Evolutionary conservation across 1,140 invertebrate genomes (phyloP).

Genomic region (Neuroterus valhalla): DNA sequence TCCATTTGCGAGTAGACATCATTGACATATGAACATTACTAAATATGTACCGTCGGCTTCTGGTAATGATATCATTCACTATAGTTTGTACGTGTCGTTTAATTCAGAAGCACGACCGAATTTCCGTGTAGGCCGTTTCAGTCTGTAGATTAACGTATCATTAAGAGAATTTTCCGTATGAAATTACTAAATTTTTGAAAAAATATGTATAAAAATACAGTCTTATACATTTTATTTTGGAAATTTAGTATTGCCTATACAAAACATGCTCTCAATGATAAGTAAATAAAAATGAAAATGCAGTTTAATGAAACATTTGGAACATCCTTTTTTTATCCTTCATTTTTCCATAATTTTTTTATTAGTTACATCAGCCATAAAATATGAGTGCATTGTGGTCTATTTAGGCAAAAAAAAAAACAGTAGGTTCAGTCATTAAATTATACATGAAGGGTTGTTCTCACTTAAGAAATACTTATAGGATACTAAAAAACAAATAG

Average conservation of each 20-base stretch:
- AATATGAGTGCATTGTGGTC: constrained; percentile 4
- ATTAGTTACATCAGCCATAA: constrained; percentile 8
- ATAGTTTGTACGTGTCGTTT: background rate
- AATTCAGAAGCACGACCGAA: constrained; percentile 2
- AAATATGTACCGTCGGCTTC: background rate
- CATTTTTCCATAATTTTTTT: background rate
- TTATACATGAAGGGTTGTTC: background rate
- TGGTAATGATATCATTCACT: constrained; percentile 13
- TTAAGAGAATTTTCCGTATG: too few relatives aligned
- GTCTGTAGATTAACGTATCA: background rate
- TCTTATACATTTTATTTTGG: too few relatives aligned
- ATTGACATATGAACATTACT: constrained; percentile 10
- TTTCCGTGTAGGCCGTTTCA: background rate
- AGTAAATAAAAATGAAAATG: too few relatives aligned
- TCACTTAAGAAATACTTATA: background rate
- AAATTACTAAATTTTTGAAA: too few relatives aligned
- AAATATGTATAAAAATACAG: too few relatives aligned
- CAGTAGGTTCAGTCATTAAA: background rate
- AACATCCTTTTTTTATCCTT: constrained; percentile 1
- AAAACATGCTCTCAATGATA: too few relatives aligned
- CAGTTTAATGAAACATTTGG: too few relatives aligned
- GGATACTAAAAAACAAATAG: constrained; percentile 9
- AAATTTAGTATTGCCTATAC: too few relatives aligned
- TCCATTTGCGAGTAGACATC: constrained; percentile 13
- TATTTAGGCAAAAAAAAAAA: constrained; percentile 26